Base-by-base conservation (phyloP, 1,140 invertebrate species). In the Neuroterus valhalla region DNA sequence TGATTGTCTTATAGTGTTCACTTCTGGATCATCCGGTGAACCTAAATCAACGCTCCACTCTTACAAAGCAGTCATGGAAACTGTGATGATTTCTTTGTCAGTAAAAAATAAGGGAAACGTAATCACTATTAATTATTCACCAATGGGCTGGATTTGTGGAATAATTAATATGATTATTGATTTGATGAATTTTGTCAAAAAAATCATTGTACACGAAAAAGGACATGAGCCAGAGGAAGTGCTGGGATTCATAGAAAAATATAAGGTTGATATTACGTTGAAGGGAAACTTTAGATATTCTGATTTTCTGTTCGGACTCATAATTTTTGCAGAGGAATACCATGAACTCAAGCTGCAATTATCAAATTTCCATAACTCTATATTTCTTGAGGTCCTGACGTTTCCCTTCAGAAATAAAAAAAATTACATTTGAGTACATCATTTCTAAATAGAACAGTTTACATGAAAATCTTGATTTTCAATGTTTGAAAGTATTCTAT, bases 141-240 rank as follows among this genome's bases (percentile, higher is more conserved):
- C 82, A 1, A 73, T 83, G 55, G 81, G 74, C 10, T 86, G 85
- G 85, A 72, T 84, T 1, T 81, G 79, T 44, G 79, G 79, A 14
- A 66, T 79, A 8, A 71, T 80, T 46, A 14, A 77, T 12, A 68
- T 48, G 45, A 21, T 68, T 44, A 21, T 68, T 11, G 38, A 43
- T 68, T 3, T 87, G 0, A 70, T 77, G 8, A 52, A 44, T 3
- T 12, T 93, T 11, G 44, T 78, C 3, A 74, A 80, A 17, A 88
- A 89, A 1, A 90, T 86, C 48, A 79, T 89, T 2, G 72, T 93
- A 0, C 83, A 91, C 0, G 75, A 92, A 26, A 89, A 90, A 10
- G 84, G 88, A 23, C 94, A 93, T 84, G 91, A 93, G 3, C 88
- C 89, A 38, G 78, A 91, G 10, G 80, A 85, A 8, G 92, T 90